phyloP scores from a whole-genome alignment of 2,113 vertebrate genomes.

The Pycnonotus jocosus region DNA sequence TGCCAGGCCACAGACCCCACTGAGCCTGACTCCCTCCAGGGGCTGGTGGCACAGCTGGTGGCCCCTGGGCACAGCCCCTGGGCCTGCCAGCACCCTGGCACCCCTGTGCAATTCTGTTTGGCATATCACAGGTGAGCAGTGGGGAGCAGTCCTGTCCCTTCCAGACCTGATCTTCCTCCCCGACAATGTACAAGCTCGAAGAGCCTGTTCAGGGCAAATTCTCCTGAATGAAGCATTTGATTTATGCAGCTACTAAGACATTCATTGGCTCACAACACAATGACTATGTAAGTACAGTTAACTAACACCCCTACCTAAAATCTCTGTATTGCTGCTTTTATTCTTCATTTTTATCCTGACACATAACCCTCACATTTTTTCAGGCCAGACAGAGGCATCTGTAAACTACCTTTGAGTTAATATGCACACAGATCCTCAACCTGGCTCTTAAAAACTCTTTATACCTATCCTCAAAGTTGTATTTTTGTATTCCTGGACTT shows the following conservation, averaged over 20 bases:
- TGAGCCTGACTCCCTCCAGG: background rate
- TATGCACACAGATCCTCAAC: slow-evolving; percentile 13
- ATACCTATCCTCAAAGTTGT: slow-evolving; percentile 53
- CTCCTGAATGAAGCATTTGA: background rate
- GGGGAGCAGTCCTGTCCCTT: background rate
- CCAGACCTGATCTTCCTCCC: background rate
- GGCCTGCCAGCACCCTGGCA: background rate
- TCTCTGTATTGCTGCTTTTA: background rate
- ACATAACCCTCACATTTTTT: background rate
- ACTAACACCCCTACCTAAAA: background rate
- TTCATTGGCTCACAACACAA: background rate
- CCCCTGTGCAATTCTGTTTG: accelerated
- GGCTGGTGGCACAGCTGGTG: background rate
- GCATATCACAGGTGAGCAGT: accelerated
- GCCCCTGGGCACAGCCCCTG: background rate
- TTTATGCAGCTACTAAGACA: background rate
- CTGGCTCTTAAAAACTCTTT: slow-evolving; percentile 33
- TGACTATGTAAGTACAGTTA: background rate
- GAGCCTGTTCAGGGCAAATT: background rate
- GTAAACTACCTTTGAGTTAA: background rate
- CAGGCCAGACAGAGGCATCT: background rate
- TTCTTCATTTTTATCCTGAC: background rate
- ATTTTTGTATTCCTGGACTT: slow-evolving; percentile 51
- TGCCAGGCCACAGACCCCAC: accelerated
- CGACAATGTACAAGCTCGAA: background rate